Percentiles rank a stretch among this genome's conserved stretches.
Evolutionary conservation across 2,797 vertebrate genomes (phyloP).

Genomic region (Psittacula echo): DNA sequence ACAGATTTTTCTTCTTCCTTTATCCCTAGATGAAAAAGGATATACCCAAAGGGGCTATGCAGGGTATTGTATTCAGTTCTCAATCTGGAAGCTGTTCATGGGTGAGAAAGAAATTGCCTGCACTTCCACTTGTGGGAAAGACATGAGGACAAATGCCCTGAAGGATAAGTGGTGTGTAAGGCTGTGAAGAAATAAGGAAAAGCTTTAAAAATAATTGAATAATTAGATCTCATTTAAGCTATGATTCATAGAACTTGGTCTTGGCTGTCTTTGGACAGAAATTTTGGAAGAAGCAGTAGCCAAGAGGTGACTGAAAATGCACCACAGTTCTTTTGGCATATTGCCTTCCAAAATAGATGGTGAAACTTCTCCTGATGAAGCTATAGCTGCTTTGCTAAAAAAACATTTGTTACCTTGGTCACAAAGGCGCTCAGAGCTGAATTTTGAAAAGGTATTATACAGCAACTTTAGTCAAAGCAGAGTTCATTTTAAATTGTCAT

Average conservation of each 20-base stretch:
- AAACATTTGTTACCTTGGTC: not conserved
- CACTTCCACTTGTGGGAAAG: not conserved
- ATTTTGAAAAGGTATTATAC: not conserved
- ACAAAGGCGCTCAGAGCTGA: not conserved
- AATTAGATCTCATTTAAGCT: not conserved
- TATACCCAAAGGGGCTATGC: not conserved
- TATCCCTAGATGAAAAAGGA: not conserved
- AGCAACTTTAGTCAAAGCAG: not conserved
- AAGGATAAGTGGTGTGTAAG: not conserved
- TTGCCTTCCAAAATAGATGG: not conserved
- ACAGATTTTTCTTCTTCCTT: not conserved
- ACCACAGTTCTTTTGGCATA: not conserved
- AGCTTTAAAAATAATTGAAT: not conserved
- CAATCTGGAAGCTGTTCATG: not conserved
- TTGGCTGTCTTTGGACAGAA: not conserved
- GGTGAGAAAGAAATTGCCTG: not conserved
- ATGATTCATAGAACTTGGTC: not conserved
- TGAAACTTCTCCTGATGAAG: not conserved
- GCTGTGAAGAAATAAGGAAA: not conserved
- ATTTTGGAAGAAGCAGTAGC: not conserved
- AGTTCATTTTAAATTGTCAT: not conserved
- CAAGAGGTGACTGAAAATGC: not conserved
- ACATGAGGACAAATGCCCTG: not conserved
- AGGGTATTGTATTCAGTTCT: not conserved
- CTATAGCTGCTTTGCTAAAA: not conserved